phyloP scores from a whole-genome alignment of 1,140 invertebrate genomes.

The Teleopsis dalmanni region DNA sequence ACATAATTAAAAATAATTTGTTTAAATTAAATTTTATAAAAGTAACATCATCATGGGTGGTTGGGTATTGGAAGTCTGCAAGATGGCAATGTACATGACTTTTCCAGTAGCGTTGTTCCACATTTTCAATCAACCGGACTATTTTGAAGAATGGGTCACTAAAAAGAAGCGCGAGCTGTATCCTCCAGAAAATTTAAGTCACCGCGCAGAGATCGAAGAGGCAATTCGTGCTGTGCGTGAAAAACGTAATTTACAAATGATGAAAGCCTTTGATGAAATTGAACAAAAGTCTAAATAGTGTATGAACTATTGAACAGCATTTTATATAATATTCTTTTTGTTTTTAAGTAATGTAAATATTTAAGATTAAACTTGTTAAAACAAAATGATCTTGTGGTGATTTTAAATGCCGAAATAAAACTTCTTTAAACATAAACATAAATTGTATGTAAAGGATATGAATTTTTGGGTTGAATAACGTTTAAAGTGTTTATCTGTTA shows the following conservation, averaged over 20 bases:
- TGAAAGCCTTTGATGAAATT: slow-evolving; percentile 43
- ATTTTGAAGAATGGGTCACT: slow-evolving; percentile 72
- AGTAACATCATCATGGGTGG: slow-evolving; percentile 53
- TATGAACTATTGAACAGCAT: no score
- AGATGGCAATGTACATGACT: slow-evolving; percentile 76
- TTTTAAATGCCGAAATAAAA: no score
- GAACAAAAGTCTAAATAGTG: no score
- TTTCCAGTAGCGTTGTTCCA: slow-evolving; percentile 80
- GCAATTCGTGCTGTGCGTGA: slow-evolving; percentile 52
- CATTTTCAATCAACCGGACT: slow-evolving; percentile 74
- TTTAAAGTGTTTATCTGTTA: no score
- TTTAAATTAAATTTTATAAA: neutral
- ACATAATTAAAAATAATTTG: neutral
- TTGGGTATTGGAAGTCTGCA: slow-evolving; percentile 72
- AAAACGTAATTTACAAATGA: slow-evolving; percentile 45
- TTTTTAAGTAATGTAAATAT: no score
- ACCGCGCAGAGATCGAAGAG: slow-evolving; percentile 51
- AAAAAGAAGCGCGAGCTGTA: slow-evolving; percentile 60
- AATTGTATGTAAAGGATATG: no score
- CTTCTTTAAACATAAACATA: no score
- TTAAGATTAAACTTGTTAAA: no score
- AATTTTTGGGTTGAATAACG: no score
- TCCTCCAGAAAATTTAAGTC: slow-evolving; percentile 57
- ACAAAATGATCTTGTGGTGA: no score
- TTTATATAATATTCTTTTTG: no score